Percentiles rank a stretch among this genome's conserved stretches.
phyloP scores from a whole-genome alignment of 2,113 vertebrate genomes.

The Upupa epops region DNA sequence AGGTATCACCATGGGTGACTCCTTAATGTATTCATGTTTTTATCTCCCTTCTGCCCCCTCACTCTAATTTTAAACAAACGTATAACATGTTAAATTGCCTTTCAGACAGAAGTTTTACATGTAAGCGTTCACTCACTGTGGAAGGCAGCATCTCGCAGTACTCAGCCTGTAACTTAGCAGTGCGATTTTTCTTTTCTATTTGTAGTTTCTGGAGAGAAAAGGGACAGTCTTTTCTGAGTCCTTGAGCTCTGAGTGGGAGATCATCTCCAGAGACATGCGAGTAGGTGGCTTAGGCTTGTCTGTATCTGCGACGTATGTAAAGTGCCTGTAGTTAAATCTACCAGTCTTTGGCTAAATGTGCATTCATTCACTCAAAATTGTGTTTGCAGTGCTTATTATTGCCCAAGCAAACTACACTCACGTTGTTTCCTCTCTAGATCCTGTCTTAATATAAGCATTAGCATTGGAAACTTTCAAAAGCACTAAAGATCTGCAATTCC shows the following conservation, averaged over 20 bases:
- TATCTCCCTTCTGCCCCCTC: not conserved
- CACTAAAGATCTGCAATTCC: not conserved
- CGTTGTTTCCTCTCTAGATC: not conserved
- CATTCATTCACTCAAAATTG: slow-evolving; percentile 20
- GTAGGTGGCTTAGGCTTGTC: slow-evolving; percentile 62
- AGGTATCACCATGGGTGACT: not conserved
- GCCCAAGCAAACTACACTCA: not conserved
- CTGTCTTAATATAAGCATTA: not conserved
- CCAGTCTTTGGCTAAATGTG: not conserved
- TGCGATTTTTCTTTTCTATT: slow-evolving; percentile 41
- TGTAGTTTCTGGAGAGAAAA: slow-evolving; percentile 34
- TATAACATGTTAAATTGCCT: not conserved
- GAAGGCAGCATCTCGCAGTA: not conserved
- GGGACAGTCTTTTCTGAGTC: slow-evolving; percentile 52
- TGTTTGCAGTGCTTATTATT: not conserved
- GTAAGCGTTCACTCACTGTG: not conserved
- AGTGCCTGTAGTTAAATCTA: slow-evolving; percentile 45
- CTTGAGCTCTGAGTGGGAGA: slow-evolving; percentile 57
- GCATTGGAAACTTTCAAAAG: not conserved
- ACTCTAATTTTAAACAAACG: not conserved
- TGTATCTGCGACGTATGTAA: slow-evolving; percentile 23
- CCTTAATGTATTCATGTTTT: not conserved
- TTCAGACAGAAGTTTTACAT: not conserved
- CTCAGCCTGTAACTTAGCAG: slow-evolving; percentile 1
- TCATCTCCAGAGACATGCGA: slow-evolving; percentile 54